Evolutionary conservation across 2,888 invertebrate genomes (phyloP).

Genomic region (Lithodes maja): DNA sequence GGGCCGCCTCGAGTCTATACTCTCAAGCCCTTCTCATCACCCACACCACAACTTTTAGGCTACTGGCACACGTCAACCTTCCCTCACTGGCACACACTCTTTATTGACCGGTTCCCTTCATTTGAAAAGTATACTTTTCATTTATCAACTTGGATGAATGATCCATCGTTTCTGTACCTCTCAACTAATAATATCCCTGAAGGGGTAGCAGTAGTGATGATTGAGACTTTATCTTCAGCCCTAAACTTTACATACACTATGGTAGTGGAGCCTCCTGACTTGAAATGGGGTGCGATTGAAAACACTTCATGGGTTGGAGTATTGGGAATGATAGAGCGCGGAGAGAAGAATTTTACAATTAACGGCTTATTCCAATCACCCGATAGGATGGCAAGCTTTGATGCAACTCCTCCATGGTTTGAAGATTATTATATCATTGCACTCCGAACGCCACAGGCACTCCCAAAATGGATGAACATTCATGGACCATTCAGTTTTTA

Average conservation of each 20-base stretch:
- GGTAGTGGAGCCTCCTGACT: constrained; percentile 18
- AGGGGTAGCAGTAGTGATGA: constrained; percentile 31
- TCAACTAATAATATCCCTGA: not conserved
- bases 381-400: constrained; percentile 10
- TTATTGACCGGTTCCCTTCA: constrained; percentile 41
- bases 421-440: constrained; percentile 25
- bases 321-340: constrained; percentile 35
- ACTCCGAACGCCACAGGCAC: constrained; percentile 24
- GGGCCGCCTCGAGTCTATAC: constrained; percentile 26
- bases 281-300: constrained; percentile 33
- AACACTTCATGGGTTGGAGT: constrained; percentile 49
- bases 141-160: constrained; percentile 30
- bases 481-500: constrained; percentile 22
- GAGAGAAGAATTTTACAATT: constrained; percentile 38
- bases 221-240: constrained; percentile 5
- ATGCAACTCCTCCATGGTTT: not conserved
- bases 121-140: constrained; percentile 45
- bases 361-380: constrained; percentile 23
- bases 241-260: constrained; percentile 50
- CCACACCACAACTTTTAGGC: constrained; percentile 4
- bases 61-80: constrained; percentile 9
- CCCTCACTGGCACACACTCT: constrained; percentile 7
- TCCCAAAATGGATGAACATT: constrained; percentile 39
- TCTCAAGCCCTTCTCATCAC: constrained; percentile 30
- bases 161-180: constrained; percentile 7